Base-by-base conservation (phyloP, 2,888 invertebrate species). In the Athrips mouffetella region DNA sequence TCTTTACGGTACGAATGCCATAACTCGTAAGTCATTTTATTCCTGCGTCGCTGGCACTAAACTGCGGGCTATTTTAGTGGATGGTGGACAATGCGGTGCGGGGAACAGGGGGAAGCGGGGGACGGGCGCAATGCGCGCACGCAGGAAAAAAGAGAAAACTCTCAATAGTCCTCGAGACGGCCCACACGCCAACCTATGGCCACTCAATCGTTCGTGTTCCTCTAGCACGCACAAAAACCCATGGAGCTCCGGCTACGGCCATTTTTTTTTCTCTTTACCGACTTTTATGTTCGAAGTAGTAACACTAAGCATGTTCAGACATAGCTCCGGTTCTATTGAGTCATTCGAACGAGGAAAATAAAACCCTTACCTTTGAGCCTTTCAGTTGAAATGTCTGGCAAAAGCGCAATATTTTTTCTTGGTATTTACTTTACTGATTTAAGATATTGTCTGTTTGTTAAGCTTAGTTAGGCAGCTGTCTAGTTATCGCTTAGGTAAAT, bases 161-260 rank as follows among this genome's bases (percentile, higher is more conserved):
- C 62, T 80, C 76, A 77, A 85, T 83, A 80, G 85, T 82, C 76
- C 82, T 82, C 78, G 64, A 45, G 45, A 73, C 86, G 65, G 81
- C 85, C 87, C 87, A 86, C 85, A 84, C 85, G 82, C 84, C 80
- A 76, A 65, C 79, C 81, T 78, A 73, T 80, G 78, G 82, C 78
- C 82, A 83, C 85, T 85, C 85, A 82, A 83, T 84, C 81, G 83
- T 77, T 73, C 72, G 73, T 76, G 75, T 74, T 76, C 63, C 65
- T 67, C 65, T 30, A 42, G 42, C 44, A 20, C 27, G 44, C 44
- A 44, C 44, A 44, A 44, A 44, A 44, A 44, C 44, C 44, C 31
- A 13, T 44, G 29, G 44, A 44, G 44, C 31, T 16, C 21, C 20
- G 8, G 15, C 37, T 11, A 18, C 37, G 18, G 20, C n/a, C 18